Base-by-base conservation (phyloP, 1,140 invertebrate species). In the Halesus radiatus region DNA sequence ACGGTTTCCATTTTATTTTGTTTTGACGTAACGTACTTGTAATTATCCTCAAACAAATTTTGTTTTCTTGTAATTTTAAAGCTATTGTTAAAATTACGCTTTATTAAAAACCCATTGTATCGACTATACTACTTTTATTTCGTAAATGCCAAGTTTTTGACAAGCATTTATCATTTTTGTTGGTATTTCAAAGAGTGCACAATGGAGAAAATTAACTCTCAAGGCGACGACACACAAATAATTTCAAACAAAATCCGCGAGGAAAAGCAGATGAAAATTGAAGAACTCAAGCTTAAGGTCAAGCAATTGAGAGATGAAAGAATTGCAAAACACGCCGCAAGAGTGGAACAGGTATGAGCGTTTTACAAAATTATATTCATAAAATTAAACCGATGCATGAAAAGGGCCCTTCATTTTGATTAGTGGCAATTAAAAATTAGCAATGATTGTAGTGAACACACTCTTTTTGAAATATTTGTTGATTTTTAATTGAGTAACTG, bases 221-320 rank as follows among this genome's bases (percentile, higher is more conserved):
- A 37, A n/a, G n/a, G 22, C n/a, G 37, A 20, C 29, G 15, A 32
- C 16, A 8, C n/a, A 37, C 3, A 70, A 23, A 29, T 64, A 10
- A 16, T 64, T 22, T 23, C 23, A 23, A 23, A 70, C 32, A 37
- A 76, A 60, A 20, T 45, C 20, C n/a, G 20, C 20, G 20, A 54
- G 62, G 79, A 80, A 20, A 80, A 75, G 18, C 16, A 76, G 50
- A 16, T 23, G 6, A 50, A 80, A 37, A n/a, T 66, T 45, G 72
- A 76, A 18, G 79, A 80, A 68, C 15, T 80, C 3, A 75, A 66
- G 18, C 76, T 75, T 20, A 64, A 68, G 68, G 50, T 76, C 8
- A 75, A 80, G 56, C 23, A 66, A 45, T 53, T 75, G 26, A 75
- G 79, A 29, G 79, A 80, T 18, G 79, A 80, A 23, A 75, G 79